These are phyloP conservation scores for Aleiodes leptofemur DNA, from an alignment of 2,888 invertebrate genomes.

Conservation along the genomic window DNA sequence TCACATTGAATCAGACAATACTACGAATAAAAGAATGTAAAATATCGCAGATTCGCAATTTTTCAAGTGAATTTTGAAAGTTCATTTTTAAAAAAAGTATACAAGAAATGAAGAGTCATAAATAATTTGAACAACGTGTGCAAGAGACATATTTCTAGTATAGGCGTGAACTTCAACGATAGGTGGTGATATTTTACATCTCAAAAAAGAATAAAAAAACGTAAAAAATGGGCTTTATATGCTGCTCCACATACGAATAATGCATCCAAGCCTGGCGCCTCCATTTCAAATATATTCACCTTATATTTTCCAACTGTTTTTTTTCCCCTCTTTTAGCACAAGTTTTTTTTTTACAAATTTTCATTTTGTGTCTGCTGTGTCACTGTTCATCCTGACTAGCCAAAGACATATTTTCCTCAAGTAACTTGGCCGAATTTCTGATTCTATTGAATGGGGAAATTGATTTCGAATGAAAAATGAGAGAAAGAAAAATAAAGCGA, in stretches of 20 bases:
- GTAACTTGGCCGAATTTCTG: slow-evolving; percentile 12
- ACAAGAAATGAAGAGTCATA: not conserved
- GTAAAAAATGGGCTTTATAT: slow-evolving; percentile 2
- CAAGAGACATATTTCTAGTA: slow-evolving; percentile 20
- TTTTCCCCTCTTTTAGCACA: not conserved
- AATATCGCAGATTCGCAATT: not conserved
- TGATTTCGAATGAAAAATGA: slow-evolving; percentile 22
- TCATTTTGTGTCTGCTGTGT: not conserved
- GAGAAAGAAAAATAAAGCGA: too few relatives aligned
- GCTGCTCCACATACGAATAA: slow-evolving; percentile 14
- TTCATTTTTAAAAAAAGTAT: not conserved
- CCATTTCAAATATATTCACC: not conserved
- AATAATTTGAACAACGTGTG: slow-evolving; percentile 27
- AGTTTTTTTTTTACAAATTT: slow-evolving; percentile 1
- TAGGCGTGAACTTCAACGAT: slow-evolving; percentile 13
- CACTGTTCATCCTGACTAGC: slow-evolving; percentile 6
- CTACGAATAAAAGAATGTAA: not conserved
- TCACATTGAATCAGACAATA: too few relatives aligned
- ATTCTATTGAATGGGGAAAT: slow-evolving; percentile 28
- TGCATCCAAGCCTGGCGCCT: too few relatives aligned
- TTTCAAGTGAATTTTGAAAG: not conserved
- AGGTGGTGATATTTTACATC: slow-evolving; percentile 33
- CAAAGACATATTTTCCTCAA: not conserved
- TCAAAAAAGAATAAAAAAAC: slow-evolving; percentile 16
- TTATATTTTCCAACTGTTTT: not conserved